Percentiles rank a stretch among this genome's conserved stretches.
Conservation (phyloP, 2,888 invertebrate species). For the Agrotis exclamationis region DNA sequence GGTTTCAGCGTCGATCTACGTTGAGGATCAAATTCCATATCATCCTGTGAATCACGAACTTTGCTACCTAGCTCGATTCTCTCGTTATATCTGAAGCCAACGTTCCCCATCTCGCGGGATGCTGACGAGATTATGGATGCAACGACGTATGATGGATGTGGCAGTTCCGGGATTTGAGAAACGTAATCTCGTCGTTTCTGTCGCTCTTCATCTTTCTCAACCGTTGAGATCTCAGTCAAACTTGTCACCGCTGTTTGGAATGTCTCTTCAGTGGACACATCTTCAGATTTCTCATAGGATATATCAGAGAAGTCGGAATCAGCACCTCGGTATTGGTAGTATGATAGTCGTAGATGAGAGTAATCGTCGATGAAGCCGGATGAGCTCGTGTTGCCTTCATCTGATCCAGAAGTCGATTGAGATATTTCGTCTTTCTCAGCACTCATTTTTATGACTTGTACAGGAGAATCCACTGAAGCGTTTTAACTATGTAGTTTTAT, state of each 20-base stretch:
- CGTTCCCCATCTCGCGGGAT: conserved; percentile 71
- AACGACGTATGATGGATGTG: conserved; percentile 74
- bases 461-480: background rate
- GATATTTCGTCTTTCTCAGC: conserved; percentile 31
- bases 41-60: conserved; percentile 34
- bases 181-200: conserved; percentile 71
- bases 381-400: conserved; percentile 26
- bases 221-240: conserved; percentile 52
- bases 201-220: conserved; percentile 58
- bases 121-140: conserved; percentile 77
- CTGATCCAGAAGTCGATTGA: conserved; percentile 34
- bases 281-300: conserved; percentile 9
- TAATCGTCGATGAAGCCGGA: conserved; percentile 77
- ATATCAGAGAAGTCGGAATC: conserved; percentile 7
- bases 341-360: conserved; percentile 80
- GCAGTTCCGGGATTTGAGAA: conserved; percentile 78
- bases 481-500: background rate
- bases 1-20: conserved; percentile 77
- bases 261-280: conserved; percentile 31
- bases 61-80: conserved; percentile 70
- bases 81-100: conserved; percentile 73
- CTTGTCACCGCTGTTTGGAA: conserved; percentile 56
- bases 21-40: conserved; percentile 71
- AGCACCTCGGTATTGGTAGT: conserved; percentile 69
- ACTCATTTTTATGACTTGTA: conserved; percentile 47